Evolutionary conservation across 1,140 invertebrate genomes (phyloP).

Genomic region (Aradophagus sp.): DNA sequence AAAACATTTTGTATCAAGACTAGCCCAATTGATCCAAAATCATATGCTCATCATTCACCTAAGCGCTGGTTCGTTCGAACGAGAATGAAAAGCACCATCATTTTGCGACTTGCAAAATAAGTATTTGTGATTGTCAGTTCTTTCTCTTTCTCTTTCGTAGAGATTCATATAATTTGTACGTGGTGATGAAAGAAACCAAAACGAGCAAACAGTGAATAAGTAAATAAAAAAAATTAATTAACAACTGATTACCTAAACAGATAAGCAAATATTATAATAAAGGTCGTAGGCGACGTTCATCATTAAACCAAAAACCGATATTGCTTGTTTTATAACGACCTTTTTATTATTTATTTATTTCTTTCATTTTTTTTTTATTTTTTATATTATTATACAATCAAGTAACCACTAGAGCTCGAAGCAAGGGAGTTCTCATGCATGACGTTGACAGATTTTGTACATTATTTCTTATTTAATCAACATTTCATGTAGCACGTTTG

Average conservation of each 20-base stretch:
- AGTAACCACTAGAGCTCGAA: constrained; percentile 10
- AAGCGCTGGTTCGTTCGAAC: constrained; percentile 1
- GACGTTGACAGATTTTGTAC: constrained; percentile 44
- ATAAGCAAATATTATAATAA: not conserved
- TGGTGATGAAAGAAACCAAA: too few species aligned
- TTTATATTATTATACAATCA: constrained; percentile 27
- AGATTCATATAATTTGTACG: too few species aligned
- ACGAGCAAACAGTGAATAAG: too few species aligned
- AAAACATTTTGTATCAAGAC: not conserved
- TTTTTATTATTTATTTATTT: too few species aligned
- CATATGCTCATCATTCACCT: constrained; percentile 25
- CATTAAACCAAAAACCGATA: constrained; percentile 10
- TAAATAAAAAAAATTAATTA: too few species aligned
- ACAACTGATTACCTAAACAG: too few species aligned
- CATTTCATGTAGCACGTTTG: constrained; percentile 54
- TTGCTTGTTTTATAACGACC: constrained; percentile 51
- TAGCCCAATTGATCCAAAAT: constrained; percentile 3
- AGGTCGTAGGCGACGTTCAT: constrained; percentile 33
- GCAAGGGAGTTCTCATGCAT: constrained; percentile 30
- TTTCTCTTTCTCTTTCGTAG: constrained; percentile 27
- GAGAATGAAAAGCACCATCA: not conserved
- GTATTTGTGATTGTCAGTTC: constrained; percentile 57
- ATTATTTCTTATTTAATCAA: constrained; percentile 45
- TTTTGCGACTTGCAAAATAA: constrained; percentile 35
- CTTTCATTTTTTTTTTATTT: constrained; percentile 45